A percentile compares a stretch with the other conserved stretches of the same genome.
These are phyloP conservation scores for Coturnix japonica DNA, from an alignment of 2,113 vertebrate genomes.

Conservation along the genomic window DNA sequence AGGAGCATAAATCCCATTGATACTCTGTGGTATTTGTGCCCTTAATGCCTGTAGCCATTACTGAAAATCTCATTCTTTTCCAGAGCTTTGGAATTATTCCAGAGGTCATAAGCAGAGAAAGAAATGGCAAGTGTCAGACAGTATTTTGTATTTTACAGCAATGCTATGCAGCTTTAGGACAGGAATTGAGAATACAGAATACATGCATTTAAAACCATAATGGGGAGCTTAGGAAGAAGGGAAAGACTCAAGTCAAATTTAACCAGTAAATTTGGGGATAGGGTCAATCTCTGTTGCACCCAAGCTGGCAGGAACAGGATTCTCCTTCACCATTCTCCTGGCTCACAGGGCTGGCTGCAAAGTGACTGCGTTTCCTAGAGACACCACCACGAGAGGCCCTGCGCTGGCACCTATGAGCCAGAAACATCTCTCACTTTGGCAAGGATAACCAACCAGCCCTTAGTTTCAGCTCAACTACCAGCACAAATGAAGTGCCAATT, in stretches of 20 bases:
- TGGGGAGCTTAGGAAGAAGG: neutral
- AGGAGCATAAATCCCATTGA: slow-evolving; percentile 44
- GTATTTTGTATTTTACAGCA: slow-evolving; percentile 20
- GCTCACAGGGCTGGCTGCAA: neutral
- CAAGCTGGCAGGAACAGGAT: neutral
- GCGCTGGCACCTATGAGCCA: neutral
- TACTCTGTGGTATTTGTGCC: slow-evolving; percentile 17
- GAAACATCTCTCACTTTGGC: neutral
- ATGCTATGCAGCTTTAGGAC: slow-evolving; percentile 33
- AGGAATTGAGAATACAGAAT: slow-evolving; percentile 27
- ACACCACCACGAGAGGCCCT: neutral
- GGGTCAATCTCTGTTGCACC: neutral
- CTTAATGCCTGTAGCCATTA: slow-evolving; percentile 54
- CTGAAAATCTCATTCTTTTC: slow-evolving; percentile 53
- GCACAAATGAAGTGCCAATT: neutral
- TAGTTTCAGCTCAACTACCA: neutral
- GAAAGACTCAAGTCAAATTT: neutral
- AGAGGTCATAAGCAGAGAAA: slow-evolving; percentile 29
- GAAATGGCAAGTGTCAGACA: slow-evolving; percentile 64
- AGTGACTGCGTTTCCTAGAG: neutral
- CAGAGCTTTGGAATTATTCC: slow-evolving; percentile 50
- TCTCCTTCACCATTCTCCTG: neutral
- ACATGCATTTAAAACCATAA: neutral
- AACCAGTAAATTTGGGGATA: neutral
- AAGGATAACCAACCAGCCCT: neutral